Base-by-base conservation (phyloP, 2,797 vertebrate species). In the Lutjanus argentimaculatus region DNA sequence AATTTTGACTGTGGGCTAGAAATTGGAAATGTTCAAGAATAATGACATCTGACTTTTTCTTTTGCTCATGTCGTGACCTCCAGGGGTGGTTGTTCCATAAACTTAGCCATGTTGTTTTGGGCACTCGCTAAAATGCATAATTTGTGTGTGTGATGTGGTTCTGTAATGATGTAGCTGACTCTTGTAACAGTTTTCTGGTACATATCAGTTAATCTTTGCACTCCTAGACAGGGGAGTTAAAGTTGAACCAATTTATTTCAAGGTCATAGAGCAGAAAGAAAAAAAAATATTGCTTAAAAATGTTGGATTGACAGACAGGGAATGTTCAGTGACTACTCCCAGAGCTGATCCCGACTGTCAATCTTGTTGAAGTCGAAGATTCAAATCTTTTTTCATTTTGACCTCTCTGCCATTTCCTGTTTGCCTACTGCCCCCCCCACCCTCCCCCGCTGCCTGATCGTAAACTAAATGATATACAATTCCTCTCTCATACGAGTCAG, bases 391-490 rank as follows among this genome's bases (percentile, higher is more conserved):
- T 36, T 65, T 63, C 8, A 0, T 16, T 16, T 21, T 62, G 56
- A 67, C 63, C 63, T 72, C 68, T 13, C 30, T 43, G 52, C 45
- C 8, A 25, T 30, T 46, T 63, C 42, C 46, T 52, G 65, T 80
- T 74, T 30, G 61, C 51, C 9, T 15, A 30, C 58, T 9, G 4
- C 6, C 13, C 5, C 13, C 25, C 16, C 7, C n/a, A 7, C 22
- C 22, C 12, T 46, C 46, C 15, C 1, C 16, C 0, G 3, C 1
- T 2, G 17, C n/a, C 40, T 49, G 1, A n/a, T 72, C 15, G 9
- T 75, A 67, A 79, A 67, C 40, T 25, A 53, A 69, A 22, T 71
- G 53, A 65, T 59, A 58, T 19, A 69, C 40, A 4, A 7, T 22
- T 8, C 2, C 12, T 42, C 19, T 75, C 55, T 52, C 4, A 8